Evolutionary conservation across 2,797 vertebrate genomes (phyloP).

Genomic region (Pampus argenteus): DNA sequence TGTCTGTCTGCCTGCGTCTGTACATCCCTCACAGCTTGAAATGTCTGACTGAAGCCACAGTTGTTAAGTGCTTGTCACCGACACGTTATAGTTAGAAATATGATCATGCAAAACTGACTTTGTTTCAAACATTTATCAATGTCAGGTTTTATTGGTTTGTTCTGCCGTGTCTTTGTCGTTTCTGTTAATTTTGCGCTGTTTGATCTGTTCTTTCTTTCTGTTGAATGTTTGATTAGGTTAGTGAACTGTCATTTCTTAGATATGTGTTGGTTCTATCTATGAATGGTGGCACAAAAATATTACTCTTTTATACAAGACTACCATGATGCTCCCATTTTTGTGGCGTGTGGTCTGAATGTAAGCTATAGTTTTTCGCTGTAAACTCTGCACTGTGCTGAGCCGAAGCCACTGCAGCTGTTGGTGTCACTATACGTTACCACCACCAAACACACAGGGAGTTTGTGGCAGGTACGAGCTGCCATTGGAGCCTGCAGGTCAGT

Average conservation of each 20-base stretch:
- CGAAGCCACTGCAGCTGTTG: slow-evolving; percentile 10
- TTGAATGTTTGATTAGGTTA: too few species aligned
- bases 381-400: background rate
- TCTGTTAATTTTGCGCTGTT: too few species aligned
- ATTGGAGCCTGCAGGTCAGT: background rate
- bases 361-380: background rate
- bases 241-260: background rate
- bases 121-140: background rate
- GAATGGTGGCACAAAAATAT: background rate
- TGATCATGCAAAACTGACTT: background rate
- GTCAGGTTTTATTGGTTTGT: background rate
- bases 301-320: background rate
- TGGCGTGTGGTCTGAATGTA: background rate
- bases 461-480: background rate
- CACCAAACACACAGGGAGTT: background rate
- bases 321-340: background rate
- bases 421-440: slow-evolving; percentile 3
- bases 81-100: background rate
- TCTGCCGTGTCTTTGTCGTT: too few species aligned
- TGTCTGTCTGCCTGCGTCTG: too few species aligned
- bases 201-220: too few species aligned
- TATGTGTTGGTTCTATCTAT: background rate
- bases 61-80: background rate
- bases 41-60: slow-evolving; percentile 4
- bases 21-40: slow-evolving; percentile 4